Conservation (phyloP, 2,113 vertebrate species). For the Vireo altiloquus region DNA sequence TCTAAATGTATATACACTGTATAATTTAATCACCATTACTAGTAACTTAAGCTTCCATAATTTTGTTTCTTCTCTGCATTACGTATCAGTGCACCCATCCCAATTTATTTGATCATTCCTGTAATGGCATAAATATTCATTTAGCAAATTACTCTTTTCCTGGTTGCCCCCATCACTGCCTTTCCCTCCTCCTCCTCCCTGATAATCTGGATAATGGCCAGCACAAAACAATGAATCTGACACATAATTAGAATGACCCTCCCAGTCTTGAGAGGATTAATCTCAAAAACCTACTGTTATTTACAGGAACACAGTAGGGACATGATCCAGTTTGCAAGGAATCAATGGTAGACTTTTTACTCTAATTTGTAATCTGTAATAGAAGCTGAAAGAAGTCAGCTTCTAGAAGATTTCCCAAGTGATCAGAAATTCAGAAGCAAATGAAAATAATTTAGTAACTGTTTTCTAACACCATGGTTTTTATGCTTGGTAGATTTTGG, state of each 20-base stretch:
- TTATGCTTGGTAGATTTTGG: background rate
- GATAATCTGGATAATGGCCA: background rate
- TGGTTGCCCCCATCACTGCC: background rate
- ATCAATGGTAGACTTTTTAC: background rate
- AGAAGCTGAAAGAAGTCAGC: background rate
- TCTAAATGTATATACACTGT: background rate
- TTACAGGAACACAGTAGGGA: background rate
- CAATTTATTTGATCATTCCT: background rate
- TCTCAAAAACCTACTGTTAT: background rate
- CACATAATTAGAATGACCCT: background rate
- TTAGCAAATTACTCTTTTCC: background rate
- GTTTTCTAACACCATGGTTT: background rate
- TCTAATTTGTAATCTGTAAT: background rate
- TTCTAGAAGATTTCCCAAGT: background rate
- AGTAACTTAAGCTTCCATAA: background rate
- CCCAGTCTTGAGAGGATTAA: background rate
- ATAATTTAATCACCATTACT: background rate
- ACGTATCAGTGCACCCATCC: background rate
- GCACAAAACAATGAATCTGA: background rate
- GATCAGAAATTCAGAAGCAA: background rate
- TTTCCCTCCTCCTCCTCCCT: fast-evolving
- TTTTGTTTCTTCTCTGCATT: background rate
- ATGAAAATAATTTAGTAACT: background rate
- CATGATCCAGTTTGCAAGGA: background rate
- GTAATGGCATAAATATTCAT: background rate